Evolutionary conservation across 2,888 invertebrate species (phyloP).

Genomic region (Odontothrips loti): DNA sequence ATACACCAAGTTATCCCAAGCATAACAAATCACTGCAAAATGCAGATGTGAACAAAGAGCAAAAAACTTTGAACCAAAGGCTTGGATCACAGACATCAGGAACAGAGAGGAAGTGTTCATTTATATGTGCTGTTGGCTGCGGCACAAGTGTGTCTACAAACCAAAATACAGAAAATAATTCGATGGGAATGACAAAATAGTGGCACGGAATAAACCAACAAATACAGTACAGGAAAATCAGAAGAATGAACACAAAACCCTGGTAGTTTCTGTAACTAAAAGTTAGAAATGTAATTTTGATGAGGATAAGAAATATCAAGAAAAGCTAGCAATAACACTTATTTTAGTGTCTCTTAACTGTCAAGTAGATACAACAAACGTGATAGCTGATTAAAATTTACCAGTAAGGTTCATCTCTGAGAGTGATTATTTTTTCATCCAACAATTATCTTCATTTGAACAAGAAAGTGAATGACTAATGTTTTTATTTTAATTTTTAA

Average conservation of each 20-base stretch:
- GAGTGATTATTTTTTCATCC: too few relatives aligned
- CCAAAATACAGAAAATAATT: neutral
- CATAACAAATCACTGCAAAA: neutral
- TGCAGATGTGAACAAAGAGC: neutral
- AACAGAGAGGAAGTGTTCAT: slow-evolving; percentile 19
- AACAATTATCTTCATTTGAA: too few relatives aligned
- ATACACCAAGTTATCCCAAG: neutral
- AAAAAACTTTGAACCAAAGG: slow-evolving; percentile 23
- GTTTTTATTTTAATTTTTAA: neutral
- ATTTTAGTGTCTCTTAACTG: too few relatives aligned
- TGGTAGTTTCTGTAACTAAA: too few relatives aligned
- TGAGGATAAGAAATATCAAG: too few relatives aligned
- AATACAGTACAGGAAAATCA: neutral
- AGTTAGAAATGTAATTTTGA: too few relatives aligned
- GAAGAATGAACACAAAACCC: too few relatives aligned
- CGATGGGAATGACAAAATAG: slow-evolving; percentile 5
- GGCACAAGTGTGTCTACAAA: slow-evolving; percentile 19
- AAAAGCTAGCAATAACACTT: too few relatives aligned
- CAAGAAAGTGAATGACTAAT: neutral
- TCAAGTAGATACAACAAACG: too few relatives aligned
- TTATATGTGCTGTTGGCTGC: neutral
- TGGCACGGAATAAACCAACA: neutral
- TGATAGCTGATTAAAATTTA: too few relatives aligned
- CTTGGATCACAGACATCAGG: slow-evolving; percentile 24
- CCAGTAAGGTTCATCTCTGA: too few relatives aligned